Evolutionary conservation across 2,797 vertebrate genomes (phyloP), one percentile per base, ranked within the genome.

Genomic region (Siniperca undulata): DNA sequence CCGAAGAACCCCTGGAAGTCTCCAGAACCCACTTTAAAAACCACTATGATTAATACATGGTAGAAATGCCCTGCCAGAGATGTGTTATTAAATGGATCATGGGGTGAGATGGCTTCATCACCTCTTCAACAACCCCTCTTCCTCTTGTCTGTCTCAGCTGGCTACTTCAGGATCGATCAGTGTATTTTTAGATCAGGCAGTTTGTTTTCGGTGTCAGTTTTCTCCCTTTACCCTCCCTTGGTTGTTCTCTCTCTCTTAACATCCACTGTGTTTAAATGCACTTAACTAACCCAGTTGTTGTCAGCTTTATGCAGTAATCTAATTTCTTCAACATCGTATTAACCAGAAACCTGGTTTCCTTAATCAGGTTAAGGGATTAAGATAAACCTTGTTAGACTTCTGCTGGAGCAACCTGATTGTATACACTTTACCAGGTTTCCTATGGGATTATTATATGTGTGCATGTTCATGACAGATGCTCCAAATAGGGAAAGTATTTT

Each of bases 151-250:
- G n/a, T 74, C 82, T 81, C 69, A 64, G 74, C 72, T 66, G 61
- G 30, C 73, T 34, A 60, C 78, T 71, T 66, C 12, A 53, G 19
- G 74, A 89, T 85, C 66, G 67, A 85, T 82, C 55, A 9, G 68
- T 75, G 17, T 87, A 88, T 89, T 87, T 87, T 91, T 91, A 87
- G 66, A 74, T 71, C 74, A 20, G 46, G 78, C 70, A 70, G 30
- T 73, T 77, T 86, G 40, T 82, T 74, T 36, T 70, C 36, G 4
- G 55, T 66, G 62, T 71, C 77, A 58, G 58, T 50, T 66, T 30
- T 46, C 56, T 53, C 44, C 70, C 64, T 0, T 12, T 67, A 50
- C 72, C 60, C 22, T 17, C 59, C 60, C 65, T 27, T 22, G 12
- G 19, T 65, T 5, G 9, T 53, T 22, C 12, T 77, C 16, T 34